Base-by-base conservation (phyloP, 1,140 invertebrate species). In the Drosophila paulistorum region DNA sequence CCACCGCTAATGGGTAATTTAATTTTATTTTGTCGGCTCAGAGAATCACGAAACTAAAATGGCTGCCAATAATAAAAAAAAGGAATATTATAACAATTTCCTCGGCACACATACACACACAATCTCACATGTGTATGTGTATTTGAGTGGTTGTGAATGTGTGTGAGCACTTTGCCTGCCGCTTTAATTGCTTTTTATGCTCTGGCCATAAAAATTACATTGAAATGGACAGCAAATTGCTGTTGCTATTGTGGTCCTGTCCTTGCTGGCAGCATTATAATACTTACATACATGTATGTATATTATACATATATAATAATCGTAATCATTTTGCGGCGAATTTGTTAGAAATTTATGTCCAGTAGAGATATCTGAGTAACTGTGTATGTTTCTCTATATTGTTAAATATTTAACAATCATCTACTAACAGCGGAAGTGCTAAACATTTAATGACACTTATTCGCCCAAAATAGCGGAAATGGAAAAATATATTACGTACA, bases 161-260 rank as follows among this genome's bases (percentile, higher is more conserved):
- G 41, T 69, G 37, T 14, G n/a, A 70, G 67, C 75, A 79, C 71
- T 87, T 76, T 87, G 67, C 26, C 66, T 68, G 57, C 55, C 68
- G 51, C 70, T 68, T 83, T 86, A 86, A 86, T 86, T 86, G 83
- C 79, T 86, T 86, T 86, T 77, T 80, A 89, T 86, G 77, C 68
- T 20, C 61, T 65, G 54, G 51, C 54, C 64, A 85, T 71, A 78
- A 77, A 76, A 71, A 66, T 65, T 42, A 68, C 39, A 60, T 57
- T 65, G 33, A 63, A 64, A 64, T 54, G 67, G 54, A 17, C 65
- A 54, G 59, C 26, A 59, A 57, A 42, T 65, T 55, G 14, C 57
- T 55, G 68, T 54, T 70, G 71, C 74, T 62, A 42, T 65, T 51
- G 45, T 20, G 45, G 45, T 51, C 17, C n/a, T 51, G 45, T 51